A percentile compares a stretch with the other conserved stretches of the same genome.
Evolutionary conservation across 2,888 invertebrate species (phyloP).

Genomic region (Hermodice carunculata): DNA sequence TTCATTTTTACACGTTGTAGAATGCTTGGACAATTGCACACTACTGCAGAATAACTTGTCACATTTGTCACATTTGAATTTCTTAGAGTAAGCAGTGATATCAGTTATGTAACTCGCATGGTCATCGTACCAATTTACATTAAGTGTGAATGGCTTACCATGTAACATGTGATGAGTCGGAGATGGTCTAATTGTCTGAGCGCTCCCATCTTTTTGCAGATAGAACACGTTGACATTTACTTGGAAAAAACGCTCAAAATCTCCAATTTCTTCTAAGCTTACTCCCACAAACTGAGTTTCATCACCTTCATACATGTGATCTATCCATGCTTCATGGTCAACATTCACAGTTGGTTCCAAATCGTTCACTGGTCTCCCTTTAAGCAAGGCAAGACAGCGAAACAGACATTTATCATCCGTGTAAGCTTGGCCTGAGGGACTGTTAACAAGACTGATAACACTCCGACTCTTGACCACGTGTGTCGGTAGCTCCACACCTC

Average conservation of each 20-base stretch:
- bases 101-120: not conserved
- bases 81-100: not conserved
- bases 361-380: not conserved
- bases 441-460: too few species aligned
- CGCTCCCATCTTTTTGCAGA: not conserved
- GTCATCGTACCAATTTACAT: not conserved
- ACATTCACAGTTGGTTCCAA: too few species aligned
- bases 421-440: too few species aligned
- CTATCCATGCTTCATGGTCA: too few species aligned
- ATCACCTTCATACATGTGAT: not conserved
- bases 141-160: not conserved
- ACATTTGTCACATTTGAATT: not conserved
- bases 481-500: not conserved
- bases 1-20: not conserved
- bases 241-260: not conserved
- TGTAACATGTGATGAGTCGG: not conserved
- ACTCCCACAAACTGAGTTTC: not conserved
- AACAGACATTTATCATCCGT: conserved; percentile 1
- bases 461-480: not conserved
- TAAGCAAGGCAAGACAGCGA: not conserved
- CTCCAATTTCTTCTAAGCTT: not conserved
- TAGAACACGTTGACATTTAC: not conserved
- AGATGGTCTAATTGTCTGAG: not conserved
- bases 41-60: not conserved
- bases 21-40: not conserved